Conservation (phyloP, 2,888 invertebrate species). For the Priocnemis perturbator region DNA sequence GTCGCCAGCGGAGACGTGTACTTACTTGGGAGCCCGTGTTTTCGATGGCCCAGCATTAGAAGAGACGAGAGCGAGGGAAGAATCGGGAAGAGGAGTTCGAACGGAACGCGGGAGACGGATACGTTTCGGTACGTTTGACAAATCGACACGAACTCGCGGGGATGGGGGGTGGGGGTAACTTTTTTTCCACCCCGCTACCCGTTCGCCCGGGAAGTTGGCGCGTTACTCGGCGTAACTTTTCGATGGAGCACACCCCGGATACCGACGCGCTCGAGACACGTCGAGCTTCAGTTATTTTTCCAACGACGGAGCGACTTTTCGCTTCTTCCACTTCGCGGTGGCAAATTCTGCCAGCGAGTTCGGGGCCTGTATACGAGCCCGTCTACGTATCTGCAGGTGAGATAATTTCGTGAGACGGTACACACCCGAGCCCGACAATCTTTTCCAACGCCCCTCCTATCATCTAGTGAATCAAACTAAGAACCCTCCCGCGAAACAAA, state of each 20-base stretch:
- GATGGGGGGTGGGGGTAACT: conserved; percentile 15
- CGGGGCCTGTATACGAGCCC: not conserved
- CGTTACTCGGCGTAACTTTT: conserved; percentile 37
- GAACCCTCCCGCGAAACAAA: too few relatives aligned
- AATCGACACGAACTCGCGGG: conserved; percentile 53
- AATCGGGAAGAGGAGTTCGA: conserved; percentile 26
- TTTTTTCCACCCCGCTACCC: not conserved
- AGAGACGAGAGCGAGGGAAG: too few relatives aligned
- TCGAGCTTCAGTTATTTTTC: conserved; percentile 3
- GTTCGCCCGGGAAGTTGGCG: conserved; percentile 33
- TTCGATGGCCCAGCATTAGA: too few relatives aligned
- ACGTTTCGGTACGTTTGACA: conserved; percentile 55
- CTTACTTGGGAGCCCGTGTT: too few relatives aligned
- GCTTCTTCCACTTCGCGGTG: not conserved
- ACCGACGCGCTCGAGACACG: not conserved
- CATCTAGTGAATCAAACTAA: too few relatives aligned
- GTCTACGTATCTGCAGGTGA: too few relatives aligned
- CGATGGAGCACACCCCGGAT: not conserved
- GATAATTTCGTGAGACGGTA: too few relatives aligned
- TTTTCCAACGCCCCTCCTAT: not conserved
- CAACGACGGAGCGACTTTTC: not conserved
- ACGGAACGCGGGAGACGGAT: conserved; percentile 42
- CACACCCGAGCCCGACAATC: not conserved
- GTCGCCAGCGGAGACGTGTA: too few relatives aligned
- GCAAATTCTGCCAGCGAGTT: too few relatives aligned